Evolutionary conservation across 1,140 invertebrate genomes (phyloP), one percentile per base, ranked within the genome.

Genomic region (Zelostemma sp.): DNA sequence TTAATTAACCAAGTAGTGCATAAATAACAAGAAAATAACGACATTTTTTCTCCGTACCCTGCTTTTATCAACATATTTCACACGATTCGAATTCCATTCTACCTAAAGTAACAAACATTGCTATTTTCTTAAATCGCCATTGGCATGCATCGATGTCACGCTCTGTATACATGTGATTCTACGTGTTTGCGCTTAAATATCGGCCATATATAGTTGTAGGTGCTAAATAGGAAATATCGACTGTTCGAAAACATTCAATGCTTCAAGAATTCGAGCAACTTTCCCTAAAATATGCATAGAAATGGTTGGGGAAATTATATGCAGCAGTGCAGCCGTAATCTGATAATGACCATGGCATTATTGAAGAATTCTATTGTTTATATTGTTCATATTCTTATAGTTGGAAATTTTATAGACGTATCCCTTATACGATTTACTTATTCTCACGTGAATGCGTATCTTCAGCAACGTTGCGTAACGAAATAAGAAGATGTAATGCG

Each of bases 401-500:
- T 35, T n/a, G 1, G 46, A 12, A 16, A 35, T 35, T 35, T 50
- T 50, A 4, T 25, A 14, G 46, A 28, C 21, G n/a, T 25, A n/a
- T 35, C 25, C 21, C n/a, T 48, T 15, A 5, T 17, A 48, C 46
- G 19, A 25, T 25, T 48, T 19, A 48, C 11, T 50, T 14, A 17
- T 50, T 50, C 31, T 50, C 48, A 35, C 48, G 31, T 12, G 12
- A 50, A 50, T 16, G 48, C 48, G 15, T 35, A 50, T 50, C 28
- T 50, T 31, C 48, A 35, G 48, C 48, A 50, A 17, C 48, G 48
- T 50, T 50, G 48, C 25, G 28, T 35, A 50, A 50, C 48, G 48
- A 35, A 50, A 50, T 50, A 50, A 33, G 48, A 50, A 50, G 48
- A 50, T 50, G 48, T 14, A 35, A 50, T 15, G 28, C 28, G 15